phyloP scores from a whole-genome alignment of 37 sponge, comb jelly and placozoan species.

The Tethya wilhelma region DNA sequence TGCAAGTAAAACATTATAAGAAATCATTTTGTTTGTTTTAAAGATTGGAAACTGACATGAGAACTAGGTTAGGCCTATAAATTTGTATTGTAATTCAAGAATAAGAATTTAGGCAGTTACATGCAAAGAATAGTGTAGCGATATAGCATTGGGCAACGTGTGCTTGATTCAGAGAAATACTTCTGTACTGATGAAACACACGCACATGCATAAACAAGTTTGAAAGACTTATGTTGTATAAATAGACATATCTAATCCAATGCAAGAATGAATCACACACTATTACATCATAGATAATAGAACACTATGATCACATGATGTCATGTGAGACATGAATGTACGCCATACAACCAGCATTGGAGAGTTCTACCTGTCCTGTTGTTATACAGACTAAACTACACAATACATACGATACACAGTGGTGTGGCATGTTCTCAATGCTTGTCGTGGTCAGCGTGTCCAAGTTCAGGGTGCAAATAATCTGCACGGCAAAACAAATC shows the following conservation, averaged over 20 bases:
- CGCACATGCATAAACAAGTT: no score
- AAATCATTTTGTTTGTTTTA: no score
- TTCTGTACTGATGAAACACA: no score
- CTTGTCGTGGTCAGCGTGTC: neutral
- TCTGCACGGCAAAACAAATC: neutral
- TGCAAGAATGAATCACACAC: neutral
- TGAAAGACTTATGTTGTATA: neutral
- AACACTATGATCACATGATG: no score
- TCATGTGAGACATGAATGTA: neutral
- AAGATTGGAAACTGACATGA: no score
- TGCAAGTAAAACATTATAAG: no score
- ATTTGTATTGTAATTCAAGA: neutral
- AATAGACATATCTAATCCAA: neutral
- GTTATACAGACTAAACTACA: neutral
- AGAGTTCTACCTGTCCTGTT: neutral
- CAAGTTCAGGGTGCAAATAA: conserved; percentile 4
- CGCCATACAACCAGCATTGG: neutral
- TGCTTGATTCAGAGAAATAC: no score
- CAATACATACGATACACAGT: neutral
- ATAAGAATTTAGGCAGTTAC: no score
- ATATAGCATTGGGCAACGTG: no score
- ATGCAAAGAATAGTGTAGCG: no score
- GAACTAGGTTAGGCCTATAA: no score
- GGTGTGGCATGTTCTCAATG: neutral
- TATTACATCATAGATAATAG: no score